phyloP scores from a whole-genome alignment of 2,797 vertebrate genomes.

The Delichon dasypus region DNA sequence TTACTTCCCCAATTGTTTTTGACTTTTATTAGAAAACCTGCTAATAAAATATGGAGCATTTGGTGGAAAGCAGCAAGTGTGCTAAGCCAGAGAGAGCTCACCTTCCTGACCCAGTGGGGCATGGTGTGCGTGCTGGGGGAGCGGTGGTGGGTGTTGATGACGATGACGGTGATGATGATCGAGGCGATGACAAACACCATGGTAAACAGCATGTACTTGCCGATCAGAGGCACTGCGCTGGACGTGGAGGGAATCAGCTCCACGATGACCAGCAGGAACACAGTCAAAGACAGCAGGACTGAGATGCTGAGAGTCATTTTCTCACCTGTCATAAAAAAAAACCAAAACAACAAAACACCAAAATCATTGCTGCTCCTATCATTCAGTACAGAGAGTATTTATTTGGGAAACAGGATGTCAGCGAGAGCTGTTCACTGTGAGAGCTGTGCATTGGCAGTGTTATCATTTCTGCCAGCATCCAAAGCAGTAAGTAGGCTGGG shows the following conservation, averaged over 20 bases:
- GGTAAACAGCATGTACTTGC: conserved; percentile 98
- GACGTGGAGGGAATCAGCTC: conserved; percentile 97
- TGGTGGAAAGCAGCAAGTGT: background rate
- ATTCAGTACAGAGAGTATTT: background rate
- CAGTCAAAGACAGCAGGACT: conserved; percentile 91
- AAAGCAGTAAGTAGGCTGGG: background rate
- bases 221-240: conserved; percentile 93
- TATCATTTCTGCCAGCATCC: background rate
- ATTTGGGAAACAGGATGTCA: background rate
- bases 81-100: conserved; percentile 48
- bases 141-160: conserved; percentile 97
- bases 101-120: conserved; percentile 93
- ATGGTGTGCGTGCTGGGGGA: conserved; percentile 95
- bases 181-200: conserved; percentile 97
- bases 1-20: background rate
- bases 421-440: background rate
- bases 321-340: conserved; percentile 79
- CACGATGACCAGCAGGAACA: conserved; percentile 96
- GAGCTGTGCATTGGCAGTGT: background rate
- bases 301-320: conserved; percentile 99
- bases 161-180: conserved; percentile 95
- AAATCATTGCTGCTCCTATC: background rate
- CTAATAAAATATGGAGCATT: background rate
- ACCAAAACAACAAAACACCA: too few relatives aligned
- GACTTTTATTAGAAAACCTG: conserved; percentile 13